Evolutionary conservation across 2,797 vertebrate species (phyloP).

Genomic region (Monodelphis domestica): DNA sequence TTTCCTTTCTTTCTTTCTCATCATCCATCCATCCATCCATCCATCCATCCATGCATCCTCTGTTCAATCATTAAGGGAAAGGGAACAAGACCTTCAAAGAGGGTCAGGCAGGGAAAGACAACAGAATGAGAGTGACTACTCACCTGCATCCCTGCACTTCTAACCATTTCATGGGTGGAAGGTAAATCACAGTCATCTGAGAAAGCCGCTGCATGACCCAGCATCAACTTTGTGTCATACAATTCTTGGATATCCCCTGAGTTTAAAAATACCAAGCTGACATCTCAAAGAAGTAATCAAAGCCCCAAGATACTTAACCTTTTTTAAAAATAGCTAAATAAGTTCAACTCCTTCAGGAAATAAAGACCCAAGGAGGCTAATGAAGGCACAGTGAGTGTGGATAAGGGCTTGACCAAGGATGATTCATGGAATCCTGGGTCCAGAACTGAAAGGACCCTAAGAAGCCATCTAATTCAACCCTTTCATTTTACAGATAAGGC

Average conservation of each 20-base stretch:
- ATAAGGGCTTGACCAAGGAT: not conserved
- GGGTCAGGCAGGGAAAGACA: not conserved
- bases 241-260: slow-evolving; percentile 95
- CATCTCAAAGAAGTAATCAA: not conserved
- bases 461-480: not conserved
- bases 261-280: slow-evolving; percentile 57
- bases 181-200: slow-evolving; percentile 95
- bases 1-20: no score
- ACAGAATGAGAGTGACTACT: not conserved
- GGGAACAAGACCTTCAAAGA: not conserved
- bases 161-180: slow-evolving; percentile 92
- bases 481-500: not conserved
- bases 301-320: not conserved
- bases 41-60: not conserved
- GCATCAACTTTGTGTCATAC: slow-evolving; percentile 88
- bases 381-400: not conserved
- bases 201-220: slow-evolving; percentile 95
- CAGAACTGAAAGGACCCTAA: not conserved
- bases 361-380: not conserved
- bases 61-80: not conserved
- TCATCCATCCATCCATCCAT: not conserved
- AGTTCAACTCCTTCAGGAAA: not conserved
- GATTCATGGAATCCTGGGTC: not conserved
- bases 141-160: slow-evolving; percentile 96
- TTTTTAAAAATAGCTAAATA: not conserved